Evolutionary conservation across 2,888 invertebrate species (phyloP).

Genomic region (Calameuta filiformis): DNA sequence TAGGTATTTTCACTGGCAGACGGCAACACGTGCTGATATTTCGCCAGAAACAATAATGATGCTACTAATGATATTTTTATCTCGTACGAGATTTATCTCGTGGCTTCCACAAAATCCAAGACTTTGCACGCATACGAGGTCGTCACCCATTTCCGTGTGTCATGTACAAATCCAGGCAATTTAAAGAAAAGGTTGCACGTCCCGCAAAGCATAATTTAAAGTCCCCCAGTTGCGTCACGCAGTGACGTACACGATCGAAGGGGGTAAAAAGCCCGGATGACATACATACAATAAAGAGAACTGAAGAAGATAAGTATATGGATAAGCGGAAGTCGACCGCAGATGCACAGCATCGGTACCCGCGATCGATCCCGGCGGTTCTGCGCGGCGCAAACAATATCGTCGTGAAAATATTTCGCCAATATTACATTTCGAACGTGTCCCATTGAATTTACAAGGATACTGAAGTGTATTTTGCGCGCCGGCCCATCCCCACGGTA

Average conservation of each 20-base stretch:
- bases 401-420: slow-evolving; percentile 32
- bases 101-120: not conserved
- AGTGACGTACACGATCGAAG: not conserved
- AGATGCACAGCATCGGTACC: not conserved
- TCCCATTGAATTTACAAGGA: slow-evolving; percentile 55
- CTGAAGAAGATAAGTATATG: not conserved
- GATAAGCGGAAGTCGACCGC: not conserved
- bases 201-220: not conserved
- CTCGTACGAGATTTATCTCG: not conserved
- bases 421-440: slow-evolving; percentile 47
- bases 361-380: not conserved
- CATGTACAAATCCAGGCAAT: not conserved
- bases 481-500: slow-evolving; percentile 15
- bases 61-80: too few species aligned
- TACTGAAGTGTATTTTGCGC: slow-evolving; percentile 33
- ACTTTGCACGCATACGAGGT: not conserved
- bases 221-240: not conserved
- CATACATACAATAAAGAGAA: not conserved
- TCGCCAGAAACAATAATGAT: not conserved
- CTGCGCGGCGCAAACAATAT: slow-evolving; percentile 39
- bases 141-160: not conserved
- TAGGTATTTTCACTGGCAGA: not conserved
- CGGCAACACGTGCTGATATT: not conserved
- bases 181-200: not conserved
- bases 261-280: not conserved